Evolutionary conservation across 2,888 invertebrate genomes (phyloP).

Genomic region (Tyria jacobaeae): DNA sequence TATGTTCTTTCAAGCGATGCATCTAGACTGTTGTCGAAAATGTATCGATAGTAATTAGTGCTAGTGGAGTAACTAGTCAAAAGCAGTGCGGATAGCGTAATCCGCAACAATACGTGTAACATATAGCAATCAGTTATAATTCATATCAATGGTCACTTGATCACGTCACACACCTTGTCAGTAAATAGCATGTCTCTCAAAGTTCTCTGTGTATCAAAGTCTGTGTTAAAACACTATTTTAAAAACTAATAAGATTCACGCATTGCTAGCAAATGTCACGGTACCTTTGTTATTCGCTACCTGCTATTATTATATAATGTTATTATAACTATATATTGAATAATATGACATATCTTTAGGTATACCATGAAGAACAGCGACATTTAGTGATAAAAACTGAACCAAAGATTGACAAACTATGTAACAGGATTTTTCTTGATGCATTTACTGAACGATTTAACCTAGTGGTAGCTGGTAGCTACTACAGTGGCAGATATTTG

Average conservation of each 20-base stretch:
- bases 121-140: not conserved
- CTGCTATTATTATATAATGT: not conserved
- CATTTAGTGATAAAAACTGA: conserved; percentile 37
- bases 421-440: not conserved
- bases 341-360: conserved; percentile 56
- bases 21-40: not conserved
- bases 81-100: not conserved
- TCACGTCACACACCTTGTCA: too few relatives aligned
- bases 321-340: conserved; percentile 18
- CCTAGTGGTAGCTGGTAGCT: not conserved
- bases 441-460: not conserved
- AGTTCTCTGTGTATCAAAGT: not conserved
- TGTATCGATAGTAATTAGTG: not conserved
- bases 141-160: not conserved
- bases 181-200: too few relatives aligned
- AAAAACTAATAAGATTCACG: not conserved
- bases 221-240: not conserved
- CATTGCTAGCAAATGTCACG: not conserved
- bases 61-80: too few relatives aligned
- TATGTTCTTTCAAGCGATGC: too few relatives aligned
- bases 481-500: not conserved
- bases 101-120: not conserved
- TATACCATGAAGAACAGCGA: conserved; percentile 38
- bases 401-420: conserved; percentile 46
- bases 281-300: not conserved